phyloP scores from a whole-genome alignment of 2,797 vertebrate genomes.

The Pygocentrus nattereri region DNA sequence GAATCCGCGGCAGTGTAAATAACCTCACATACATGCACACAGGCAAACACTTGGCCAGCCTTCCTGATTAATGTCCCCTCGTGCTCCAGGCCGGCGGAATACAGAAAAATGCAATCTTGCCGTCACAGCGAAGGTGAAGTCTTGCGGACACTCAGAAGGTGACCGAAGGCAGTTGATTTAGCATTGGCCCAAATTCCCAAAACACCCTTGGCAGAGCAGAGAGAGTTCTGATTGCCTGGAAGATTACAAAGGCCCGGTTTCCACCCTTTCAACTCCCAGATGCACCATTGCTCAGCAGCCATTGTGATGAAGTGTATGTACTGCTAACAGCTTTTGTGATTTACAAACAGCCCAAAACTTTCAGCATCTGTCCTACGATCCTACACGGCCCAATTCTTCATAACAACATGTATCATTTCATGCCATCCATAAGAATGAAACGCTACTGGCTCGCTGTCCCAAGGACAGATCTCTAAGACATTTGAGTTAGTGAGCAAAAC shows the following conservation, averaged over 20 bases:
- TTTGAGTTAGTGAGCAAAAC: not conserved
- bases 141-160: not conserved
- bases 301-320: not conserved
- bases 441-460: not conserved
- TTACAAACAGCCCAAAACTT: not conserved
- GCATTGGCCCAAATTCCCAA: not conserved
- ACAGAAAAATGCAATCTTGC: slow-evolving; percentile 15
- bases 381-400: not conserved
- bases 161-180: not conserved
- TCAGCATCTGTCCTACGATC: not conserved
- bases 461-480: not conserved
- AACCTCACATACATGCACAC: not conserved
- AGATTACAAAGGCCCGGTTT: not conserved
- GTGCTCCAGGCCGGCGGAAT: not conserved
- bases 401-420: not conserved
- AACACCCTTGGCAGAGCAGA: not conserved
- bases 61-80: slow-evolving; percentile 35
- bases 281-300: not conserved
- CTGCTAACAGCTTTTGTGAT: not conserved
- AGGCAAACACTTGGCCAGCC: not conserved
- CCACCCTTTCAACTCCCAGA: not conserved
- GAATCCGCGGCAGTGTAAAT: slow-evolving; percentile 25
- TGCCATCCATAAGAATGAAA: not conserved
- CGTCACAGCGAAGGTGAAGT: slow-evolving; percentile 21
- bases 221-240: not conserved